Conservation (phyloP, 2,888 invertebrate genomes). For the Lepidocyrtinus sp. region DNA sequence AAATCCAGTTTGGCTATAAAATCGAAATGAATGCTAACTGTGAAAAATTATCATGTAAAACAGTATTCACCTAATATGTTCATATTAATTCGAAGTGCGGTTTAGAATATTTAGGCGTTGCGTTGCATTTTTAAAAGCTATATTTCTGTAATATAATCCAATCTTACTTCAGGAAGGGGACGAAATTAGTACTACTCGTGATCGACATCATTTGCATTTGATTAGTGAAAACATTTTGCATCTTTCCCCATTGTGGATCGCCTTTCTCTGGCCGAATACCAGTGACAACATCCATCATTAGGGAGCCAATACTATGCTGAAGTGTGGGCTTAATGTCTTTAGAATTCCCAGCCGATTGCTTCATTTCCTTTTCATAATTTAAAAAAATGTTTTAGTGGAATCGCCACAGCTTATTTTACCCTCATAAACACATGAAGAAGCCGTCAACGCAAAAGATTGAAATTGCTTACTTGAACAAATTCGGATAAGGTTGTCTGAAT, state of each 20-base stretch:
- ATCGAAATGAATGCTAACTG: no score
- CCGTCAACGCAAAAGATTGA: no score
- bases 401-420: no score
- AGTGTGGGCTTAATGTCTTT: slow-evolving; percentile 71
- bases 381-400: background rate
- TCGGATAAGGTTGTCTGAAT: slow-evolving; percentile 77
- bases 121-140: no score
- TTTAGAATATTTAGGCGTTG: no score
- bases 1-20: no score
- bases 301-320: slow-evolving; percentile 83
- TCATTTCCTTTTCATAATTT: slow-evolving; percentile 51
- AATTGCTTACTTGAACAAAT: slow-evolving; percentile 66
- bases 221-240: slow-evolving; percentile 85
- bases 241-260: slow-evolving; percentile 84
- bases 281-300: slow-evolving; percentile 84
- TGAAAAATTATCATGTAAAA: no score
- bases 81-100: background rate
- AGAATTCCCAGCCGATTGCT: slow-evolving; percentile 24
- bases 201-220: slow-evolving; percentile 88
- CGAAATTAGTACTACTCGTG: slow-evolving; percentile 86
- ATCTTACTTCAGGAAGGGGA: slow-evolving; percentile 82
- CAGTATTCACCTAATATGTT: no score
- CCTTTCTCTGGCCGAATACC: slow-evolving; percentile 78
- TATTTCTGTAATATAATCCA: no score
- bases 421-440: no score